phyloP scores from a whole-genome alignment of 2,888 invertebrate species.

The Scaptomyza polygonia region DNA sequence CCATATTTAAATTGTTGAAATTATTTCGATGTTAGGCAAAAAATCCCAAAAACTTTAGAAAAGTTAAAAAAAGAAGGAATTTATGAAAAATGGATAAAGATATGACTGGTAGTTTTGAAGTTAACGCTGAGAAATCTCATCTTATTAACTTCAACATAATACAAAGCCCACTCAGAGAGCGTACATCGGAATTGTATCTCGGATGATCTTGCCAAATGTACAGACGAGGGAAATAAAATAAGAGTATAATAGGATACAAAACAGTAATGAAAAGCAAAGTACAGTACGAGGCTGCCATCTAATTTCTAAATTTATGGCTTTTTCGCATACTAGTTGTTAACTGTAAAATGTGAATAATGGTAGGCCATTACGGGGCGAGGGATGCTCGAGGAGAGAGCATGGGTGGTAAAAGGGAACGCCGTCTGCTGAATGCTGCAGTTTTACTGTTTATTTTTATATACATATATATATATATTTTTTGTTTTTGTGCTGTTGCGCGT shows the following conservation, averaged over 20 bases:
- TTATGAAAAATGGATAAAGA: too few species aligned
- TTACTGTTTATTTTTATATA: too few species aligned
- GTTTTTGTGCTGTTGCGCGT: slow-evolving; percentile 34
- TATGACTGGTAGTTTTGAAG: too few species aligned
- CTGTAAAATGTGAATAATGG: slow-evolving; percentile 76
- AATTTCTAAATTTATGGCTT: slow-evolving; percentile 80
- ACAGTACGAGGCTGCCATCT: slow-evolving; percentile 40
- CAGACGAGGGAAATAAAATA: not conserved
- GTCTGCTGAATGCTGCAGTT: slow-evolving; percentile 81
- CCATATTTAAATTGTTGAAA: too few species aligned
- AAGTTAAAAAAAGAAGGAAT: too few species aligned
- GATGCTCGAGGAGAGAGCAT: slow-evolving; percentile 26
- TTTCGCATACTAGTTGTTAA: slow-evolving; percentile 82
- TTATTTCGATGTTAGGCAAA: too few species aligned
- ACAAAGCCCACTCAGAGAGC: not conserved
- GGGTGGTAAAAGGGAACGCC: not conserved
- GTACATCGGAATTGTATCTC: slow-evolving; percentile 10
- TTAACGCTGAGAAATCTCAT: too few species aligned
- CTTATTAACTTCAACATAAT: not conserved
- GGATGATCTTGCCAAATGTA: slow-evolving; percentile 18
- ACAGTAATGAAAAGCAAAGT: not conserved
- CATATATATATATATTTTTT: too few species aligned
- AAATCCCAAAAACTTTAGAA: too few species aligned
- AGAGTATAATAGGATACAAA: not conserved
- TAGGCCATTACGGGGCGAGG: slow-evolving; percentile 36